Base-by-base conservation (phyloP, 2,797 vertebrate genomes). In the Sphaeramia orbicularis region DNA sequence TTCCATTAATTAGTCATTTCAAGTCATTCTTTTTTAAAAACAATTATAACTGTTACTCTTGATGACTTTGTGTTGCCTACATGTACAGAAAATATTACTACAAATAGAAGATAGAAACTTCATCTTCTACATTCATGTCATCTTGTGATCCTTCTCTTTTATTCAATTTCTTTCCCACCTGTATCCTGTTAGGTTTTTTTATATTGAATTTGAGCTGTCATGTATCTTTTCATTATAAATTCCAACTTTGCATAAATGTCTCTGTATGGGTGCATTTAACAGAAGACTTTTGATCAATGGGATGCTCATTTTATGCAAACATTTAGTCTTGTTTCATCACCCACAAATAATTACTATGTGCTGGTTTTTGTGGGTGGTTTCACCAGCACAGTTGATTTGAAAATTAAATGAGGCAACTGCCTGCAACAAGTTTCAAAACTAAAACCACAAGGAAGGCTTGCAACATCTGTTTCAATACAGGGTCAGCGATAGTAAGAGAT, bases 351-450 rank as follows among this genome's bases (percentile, higher is more conserved):
- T 56, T 19, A 10, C 3, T 18, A 12, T 40, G 48, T 19, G 9
- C 45, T 4, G 18, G 32, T 35, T 35, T 35, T 35, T 8, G 47
- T 44, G 15, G n/a, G 6, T 13, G 0, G 16, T 66, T 65, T 13
- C 49, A 51, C 7, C 12, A 47, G 24, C 19, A 15, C 10, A 30
- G 11, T 15, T 55, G 13, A 47, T 65, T 42, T 41, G 37, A 67
- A 54, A 15, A 64, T 30, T 82, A 84, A 62, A 58, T 76, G 6
- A 63, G 21, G 65, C 7, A 80, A 81, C 56, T 48, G 27, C 2
- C 14, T 43, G 41, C 58, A 53, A 57, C 14, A 1, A 38, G 42
- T 88, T 88, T 57, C 82, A 65, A 84, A 84, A 86, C 49, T 56
- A 15, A 74, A 80, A 53, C 77, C 35, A 52, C 73, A 75, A 1